Percentiles rank a stretch among this genome's conserved stretches.
Evolutionary conservation across 2,888 invertebrate species (phyloP).

Genomic region (Mylabris sibirica): DNA sequence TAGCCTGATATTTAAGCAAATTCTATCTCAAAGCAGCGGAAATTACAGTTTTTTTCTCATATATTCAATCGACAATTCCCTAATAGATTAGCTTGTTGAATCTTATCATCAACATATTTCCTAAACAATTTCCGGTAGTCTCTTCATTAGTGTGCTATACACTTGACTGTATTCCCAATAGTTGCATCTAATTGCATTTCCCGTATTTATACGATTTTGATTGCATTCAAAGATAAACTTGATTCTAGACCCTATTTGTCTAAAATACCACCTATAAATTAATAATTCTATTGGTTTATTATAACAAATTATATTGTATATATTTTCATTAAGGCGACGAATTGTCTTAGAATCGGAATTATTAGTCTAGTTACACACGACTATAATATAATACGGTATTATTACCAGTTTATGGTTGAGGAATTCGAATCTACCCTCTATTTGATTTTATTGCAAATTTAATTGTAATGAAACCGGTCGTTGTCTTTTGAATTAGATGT

Average conservation of each 20-base stretch:
- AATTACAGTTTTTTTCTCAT: not conserved
- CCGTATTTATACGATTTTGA: not conserved
- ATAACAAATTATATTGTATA: not conserved
- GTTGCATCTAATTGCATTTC: not conserved
- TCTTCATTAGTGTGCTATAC: not conserved
- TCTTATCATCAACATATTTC: not conserved
- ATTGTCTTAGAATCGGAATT: not conserved
- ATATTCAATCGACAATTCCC: not conserved
- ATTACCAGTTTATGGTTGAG: constrained; percentile 14
- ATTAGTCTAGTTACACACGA: not conserved
- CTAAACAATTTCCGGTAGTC: not conserved
- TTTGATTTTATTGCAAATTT: constrained; percentile 13
- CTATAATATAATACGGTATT: not conserved
- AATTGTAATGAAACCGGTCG: not conserved
- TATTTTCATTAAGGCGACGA: not conserved
- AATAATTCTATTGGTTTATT: not conserved
- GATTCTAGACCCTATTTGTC: not conserved
- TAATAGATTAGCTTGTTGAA: not conserved
- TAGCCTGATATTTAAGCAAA: not conserved
- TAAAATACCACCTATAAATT: not conserved
- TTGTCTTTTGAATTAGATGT: constrained; percentile 9
- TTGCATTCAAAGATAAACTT: not conserved
- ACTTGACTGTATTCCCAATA: not conserved
- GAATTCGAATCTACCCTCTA: constrained; percentile 13
- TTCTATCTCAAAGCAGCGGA: not conserved